phyloP scores from a whole-genome alignment of 1,140 invertebrate genomes.

The Lasioglossum albipes region DNA sequence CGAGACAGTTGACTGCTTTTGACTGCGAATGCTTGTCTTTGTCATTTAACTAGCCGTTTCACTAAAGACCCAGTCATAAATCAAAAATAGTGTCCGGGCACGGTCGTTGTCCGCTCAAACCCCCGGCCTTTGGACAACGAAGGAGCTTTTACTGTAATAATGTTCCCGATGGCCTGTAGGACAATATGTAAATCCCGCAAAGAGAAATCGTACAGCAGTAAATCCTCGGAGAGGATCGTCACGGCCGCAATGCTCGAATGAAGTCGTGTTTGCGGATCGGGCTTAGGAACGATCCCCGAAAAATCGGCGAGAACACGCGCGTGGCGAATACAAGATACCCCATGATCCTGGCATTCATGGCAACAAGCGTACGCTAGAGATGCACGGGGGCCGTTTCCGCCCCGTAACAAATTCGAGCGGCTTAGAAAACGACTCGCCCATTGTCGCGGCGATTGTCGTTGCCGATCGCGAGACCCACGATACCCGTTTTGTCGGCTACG shows the following conservation, averaged over 20 bases:
- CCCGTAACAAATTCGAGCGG: background rate
- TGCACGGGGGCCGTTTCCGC: background rate
- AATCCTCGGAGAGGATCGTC: background rate
- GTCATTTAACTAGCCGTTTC: too few species aligned
- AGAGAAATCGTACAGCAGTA: background rate
- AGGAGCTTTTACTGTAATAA: too few species aligned
- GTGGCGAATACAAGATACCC: background rate
- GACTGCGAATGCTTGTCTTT: too few species aligned
- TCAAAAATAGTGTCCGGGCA: too few species aligned
- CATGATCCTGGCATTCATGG: background rate
- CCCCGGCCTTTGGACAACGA: too few species aligned
- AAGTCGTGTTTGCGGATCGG: conserved; percentile 42
- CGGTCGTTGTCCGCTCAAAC: too few species aligned
- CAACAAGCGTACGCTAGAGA: conserved; percentile 1
- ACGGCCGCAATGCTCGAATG: background rate
- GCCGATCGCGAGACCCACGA: background rate
- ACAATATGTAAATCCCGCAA: background rate
- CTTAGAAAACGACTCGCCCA: conserved; percentile 12
- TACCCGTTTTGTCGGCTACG: conserved; percentile 16
- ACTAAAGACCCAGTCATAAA: too few species aligned
- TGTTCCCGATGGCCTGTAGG: too few species aligned
- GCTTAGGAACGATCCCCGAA: conserved; percentile 2
- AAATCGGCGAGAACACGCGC: conserved; percentile 38
- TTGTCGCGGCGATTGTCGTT: conserved; percentile 29
- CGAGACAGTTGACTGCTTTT: too few species aligned